Evolutionary conservation across 2,888 invertebrate genomes (phyloP), one percentile per base, ranked within the genome.

Genomic region (Orthosia gracilis): DNA sequence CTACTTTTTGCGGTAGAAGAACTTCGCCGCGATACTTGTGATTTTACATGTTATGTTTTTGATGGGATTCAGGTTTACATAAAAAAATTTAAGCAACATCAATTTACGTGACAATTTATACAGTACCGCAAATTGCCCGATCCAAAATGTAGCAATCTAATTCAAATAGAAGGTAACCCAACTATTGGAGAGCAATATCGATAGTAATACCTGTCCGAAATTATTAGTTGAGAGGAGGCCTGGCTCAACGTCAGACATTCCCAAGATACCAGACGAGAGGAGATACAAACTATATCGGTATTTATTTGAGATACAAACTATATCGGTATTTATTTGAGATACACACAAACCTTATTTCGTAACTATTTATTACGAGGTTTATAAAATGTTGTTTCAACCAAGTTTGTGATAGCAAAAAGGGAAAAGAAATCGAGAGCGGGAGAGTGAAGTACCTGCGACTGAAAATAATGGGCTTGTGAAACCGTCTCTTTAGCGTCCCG

Each of bases 401-500:
- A 65, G 49, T 79, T 79, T 45, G 40, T 50, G 66, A 57, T 66
- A 50, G 47, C n/a, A 40, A 74, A 65, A 69, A 45, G 55, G 40
- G 52, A 55, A 80, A 70, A 26, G 47, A 82, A 52, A 69, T 75
- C 50, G 54, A 18, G 52, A 21, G 52, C 18, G 40, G 62, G 21
- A 52, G 50, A 57, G 47, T 65, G 61, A 50, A 62, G 83, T 59
- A 55, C 66, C 59, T 31, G 70, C 81, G 81, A 76, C 64, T 68
- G 67, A 61, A 68, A 80, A 62, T 80, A 82, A 84, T 71, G 68
- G 52, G 58, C 76, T 31, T 50, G 65, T 58, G 58, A 58, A 68
- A 65, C 84, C 71, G 55, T 80, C 80, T 69, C 80, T 80, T 68
- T 75, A 45, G 52, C n/a, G 12, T 59, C 71, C 81, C 84, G 12